Evolutionary conservation across 2,797 vertebrate genomes (phyloP).

Genomic region (Nyctalus aviator): DNA sequence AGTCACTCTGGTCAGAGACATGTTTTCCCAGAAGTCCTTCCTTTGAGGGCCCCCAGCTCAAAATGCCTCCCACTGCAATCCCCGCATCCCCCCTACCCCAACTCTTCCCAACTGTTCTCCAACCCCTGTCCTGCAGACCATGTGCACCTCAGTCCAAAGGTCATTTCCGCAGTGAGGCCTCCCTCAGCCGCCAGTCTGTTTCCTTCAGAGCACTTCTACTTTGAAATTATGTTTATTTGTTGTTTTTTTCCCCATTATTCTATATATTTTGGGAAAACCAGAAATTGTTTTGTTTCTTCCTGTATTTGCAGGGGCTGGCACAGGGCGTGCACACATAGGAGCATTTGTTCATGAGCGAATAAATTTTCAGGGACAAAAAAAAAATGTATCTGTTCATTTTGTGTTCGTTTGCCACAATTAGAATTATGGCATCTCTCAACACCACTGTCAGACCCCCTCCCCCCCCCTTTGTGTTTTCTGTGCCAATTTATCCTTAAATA

Average conservation of each 20-base stretch:
- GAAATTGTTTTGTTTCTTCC: neutral
- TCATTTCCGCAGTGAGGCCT: neutral
- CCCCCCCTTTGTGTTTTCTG: neutral
- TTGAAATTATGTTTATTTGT: neutral
- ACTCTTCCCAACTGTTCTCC: neutral
- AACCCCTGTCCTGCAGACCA: too few relatives aligned
- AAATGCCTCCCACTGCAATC: neutral
- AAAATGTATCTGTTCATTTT: too few relatives aligned
- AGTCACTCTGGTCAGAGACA: neutral
- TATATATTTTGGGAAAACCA: neutral
- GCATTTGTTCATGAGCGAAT: neutral
- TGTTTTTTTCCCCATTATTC: neutral
- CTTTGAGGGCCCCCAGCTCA: neutral
- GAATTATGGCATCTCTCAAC: neutral
- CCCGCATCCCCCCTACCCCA: too few relatives aligned
- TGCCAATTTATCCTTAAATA: conserved; percentile 37
- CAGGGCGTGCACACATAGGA: neutral
- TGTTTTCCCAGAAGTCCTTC: neutral
- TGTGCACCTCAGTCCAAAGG: neutral
- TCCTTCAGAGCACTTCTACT: neutral
- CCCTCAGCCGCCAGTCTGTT: neutral
- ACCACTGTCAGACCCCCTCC: neutral
- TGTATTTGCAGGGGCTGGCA: neutral
- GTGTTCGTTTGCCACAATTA: neutral
- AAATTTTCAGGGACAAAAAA: neutral